phyloP scores from a whole-genome alignment of 2,888 invertebrate genomes.

The Parnassius orleans region DNA sequence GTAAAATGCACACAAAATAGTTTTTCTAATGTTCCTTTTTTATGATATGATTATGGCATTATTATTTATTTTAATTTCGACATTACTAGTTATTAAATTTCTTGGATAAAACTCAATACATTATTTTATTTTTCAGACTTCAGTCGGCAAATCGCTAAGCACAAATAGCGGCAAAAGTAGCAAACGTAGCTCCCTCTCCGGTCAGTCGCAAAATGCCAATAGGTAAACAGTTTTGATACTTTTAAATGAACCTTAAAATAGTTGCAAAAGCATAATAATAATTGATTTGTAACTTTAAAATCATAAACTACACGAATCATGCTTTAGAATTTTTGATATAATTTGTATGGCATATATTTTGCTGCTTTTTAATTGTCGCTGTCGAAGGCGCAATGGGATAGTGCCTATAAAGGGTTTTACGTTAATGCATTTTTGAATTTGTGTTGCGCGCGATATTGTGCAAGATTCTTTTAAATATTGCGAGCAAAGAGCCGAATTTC shows the following conservation, averaged over 20 bases:
- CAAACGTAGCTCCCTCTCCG: conserved; percentile 72
- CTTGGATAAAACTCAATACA: not conserved
- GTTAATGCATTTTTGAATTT: conserved; percentile 73
- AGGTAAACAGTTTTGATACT: conserved; percentile 53
- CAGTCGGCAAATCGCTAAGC: conserved; percentile 70
- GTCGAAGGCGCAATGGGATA: conserved; percentile 28
- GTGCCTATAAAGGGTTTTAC: conserved; percentile 28
- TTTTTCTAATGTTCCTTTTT: too few relatives aligned
- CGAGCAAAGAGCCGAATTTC: conserved; percentile 16
- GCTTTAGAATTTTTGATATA: conserved; percentile 28
- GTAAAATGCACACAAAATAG: too few relatives aligned
- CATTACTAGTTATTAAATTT: too few relatives aligned
- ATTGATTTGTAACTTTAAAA: not conserved
- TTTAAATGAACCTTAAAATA: not conserved
- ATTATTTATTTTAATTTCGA: too few relatives aligned
- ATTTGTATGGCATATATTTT: conserved; percentile 70
- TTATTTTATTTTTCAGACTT: conserved; percentile 53
- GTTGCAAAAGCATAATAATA: not conserved
- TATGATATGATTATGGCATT: too few relatives aligned
- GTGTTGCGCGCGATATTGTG: conserved; percentile 65
- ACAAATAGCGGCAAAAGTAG: conserved; percentile 71
- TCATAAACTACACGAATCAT: conserved; percentile 17
- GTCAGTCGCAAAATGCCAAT: conserved; percentile 70
- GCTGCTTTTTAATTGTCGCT: conserved; percentile 69
- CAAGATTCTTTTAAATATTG: conserved; percentile 26